Evolutionary conservation across 2,797 vertebrate genomes (phyloP).

Genomic region (Erethizon dorsatum): DNA sequence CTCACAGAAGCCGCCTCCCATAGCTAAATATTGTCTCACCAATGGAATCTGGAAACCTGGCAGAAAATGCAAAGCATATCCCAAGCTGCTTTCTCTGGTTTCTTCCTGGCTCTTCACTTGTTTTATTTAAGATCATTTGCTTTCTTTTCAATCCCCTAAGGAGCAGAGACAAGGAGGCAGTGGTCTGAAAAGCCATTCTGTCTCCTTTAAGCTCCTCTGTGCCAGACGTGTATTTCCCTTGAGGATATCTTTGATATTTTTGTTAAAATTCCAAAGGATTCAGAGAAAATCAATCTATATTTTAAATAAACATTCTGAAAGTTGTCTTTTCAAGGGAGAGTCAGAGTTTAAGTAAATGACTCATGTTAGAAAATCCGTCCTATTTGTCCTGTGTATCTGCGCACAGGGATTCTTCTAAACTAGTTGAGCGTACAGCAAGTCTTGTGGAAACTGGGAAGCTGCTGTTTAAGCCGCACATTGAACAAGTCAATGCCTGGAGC

Average conservation of each 20-base stretch:
- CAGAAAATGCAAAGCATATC: neutral
- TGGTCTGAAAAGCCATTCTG: neutral
- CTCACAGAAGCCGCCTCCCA: neutral
- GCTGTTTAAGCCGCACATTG: neutral
- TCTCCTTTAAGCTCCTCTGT: neutral
- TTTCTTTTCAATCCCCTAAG: neutral
- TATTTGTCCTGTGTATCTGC: too few relatives aligned
- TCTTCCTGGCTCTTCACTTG: neutral
- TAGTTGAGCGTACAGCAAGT: neutral
- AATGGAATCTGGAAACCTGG: neutral
- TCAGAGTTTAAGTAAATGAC: neutral
- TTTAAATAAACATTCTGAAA: neutral
- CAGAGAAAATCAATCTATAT: neutral
- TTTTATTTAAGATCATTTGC: neutral
- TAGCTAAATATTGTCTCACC: neutral
- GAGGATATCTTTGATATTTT: neutral
- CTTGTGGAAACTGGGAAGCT: neutral
- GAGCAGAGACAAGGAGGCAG: neutral
- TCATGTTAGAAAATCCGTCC: neutral
- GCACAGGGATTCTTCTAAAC: neutral
- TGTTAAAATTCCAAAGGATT: conserved; percentile 32
- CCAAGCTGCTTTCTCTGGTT: neutral
- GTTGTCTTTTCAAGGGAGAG: neutral
- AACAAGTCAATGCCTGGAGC: neutral
- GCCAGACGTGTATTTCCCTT: neutral